Percentiles rank a stretch among this genome's conserved stretches.
phyloP scores from a whole-genome alignment of 23 tunicate species.

The Oikopleura vanhoeffeni region DNA sequence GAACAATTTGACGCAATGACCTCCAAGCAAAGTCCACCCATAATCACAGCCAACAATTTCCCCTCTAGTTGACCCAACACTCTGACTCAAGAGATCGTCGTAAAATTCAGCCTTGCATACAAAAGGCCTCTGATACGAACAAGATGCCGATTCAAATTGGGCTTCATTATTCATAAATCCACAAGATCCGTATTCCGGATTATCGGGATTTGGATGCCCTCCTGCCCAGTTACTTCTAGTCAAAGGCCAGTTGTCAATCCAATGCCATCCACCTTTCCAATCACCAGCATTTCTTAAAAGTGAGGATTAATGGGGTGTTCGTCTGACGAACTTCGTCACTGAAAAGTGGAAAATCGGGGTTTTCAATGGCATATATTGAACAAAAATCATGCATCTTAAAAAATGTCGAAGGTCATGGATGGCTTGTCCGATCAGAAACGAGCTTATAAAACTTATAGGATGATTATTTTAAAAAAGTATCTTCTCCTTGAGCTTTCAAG shows the following conservation, averaged over 20 bases:
- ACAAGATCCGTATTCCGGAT: neutral
- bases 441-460: no score
- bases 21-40: neutral
- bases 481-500: no score
- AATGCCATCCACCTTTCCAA: neutral
- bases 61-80: neutral
- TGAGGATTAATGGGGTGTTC: no score
- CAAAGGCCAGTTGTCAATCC: neutral
- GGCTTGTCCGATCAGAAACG: no score
- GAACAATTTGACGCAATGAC: neutral
- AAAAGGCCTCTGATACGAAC: neutral
- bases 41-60: neutral
- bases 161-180: neutral
- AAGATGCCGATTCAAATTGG: neutral
- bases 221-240: neutral
- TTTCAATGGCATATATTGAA: no score
- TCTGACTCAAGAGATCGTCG: neutral
- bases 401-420: no score
- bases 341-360: no score
- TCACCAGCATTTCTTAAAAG: no score
- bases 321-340: no score
- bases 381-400: no score
- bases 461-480: no score
- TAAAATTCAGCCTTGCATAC: neutral
- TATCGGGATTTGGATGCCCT: neutral